Percentiles rank a stretch among this genome's conserved stretches.
Conservation (phyloP, 2,797 vertebrate species). For the Hirundo rustica region DNA sequence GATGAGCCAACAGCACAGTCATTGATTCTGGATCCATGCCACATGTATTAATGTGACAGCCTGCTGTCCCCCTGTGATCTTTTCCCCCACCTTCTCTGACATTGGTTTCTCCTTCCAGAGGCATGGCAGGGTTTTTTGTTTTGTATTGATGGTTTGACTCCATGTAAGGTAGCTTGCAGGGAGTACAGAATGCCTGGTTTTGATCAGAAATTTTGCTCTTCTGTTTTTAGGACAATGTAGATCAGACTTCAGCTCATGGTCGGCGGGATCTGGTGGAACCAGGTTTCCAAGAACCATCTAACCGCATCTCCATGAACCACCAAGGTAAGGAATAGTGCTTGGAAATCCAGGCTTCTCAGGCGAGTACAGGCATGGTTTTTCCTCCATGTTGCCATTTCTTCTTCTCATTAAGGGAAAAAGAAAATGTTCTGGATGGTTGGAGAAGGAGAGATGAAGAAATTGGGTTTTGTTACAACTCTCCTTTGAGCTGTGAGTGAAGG, state of each 20-base stretch:
- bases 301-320: constrained; percentile 80
- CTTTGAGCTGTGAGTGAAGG: not conserved
- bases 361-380: not conserved
- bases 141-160: not conserved
- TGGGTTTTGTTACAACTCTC: fast-evolving
- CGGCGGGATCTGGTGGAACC: constrained; percentile 81
- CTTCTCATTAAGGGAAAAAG: not conserved
- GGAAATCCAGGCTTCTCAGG: not conserved
- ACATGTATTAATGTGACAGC: not conserved
- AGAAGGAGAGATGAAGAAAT: not conserved
- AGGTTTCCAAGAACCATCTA: constrained; percentile 80
- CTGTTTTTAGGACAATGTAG: constrained; percentile 87
- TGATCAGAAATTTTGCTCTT: constrained; percentile 14
- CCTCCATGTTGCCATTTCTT: not conserved
- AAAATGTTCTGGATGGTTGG: not conserved
- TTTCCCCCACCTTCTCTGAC: not conserved
- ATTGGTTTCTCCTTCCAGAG: not conserved
- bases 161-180: not conserved
- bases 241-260: constrained; percentile 82
- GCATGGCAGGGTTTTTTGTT: not conserved
- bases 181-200: not conserved
- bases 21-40: not conserved
- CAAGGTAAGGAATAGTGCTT: constrained; percentile 81
- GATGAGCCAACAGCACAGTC: not conserved
- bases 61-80: not conserved